Evolutionary conservation across 2,888 invertebrate genomes (phyloP).

Genomic region (Tipula unca): DNA sequence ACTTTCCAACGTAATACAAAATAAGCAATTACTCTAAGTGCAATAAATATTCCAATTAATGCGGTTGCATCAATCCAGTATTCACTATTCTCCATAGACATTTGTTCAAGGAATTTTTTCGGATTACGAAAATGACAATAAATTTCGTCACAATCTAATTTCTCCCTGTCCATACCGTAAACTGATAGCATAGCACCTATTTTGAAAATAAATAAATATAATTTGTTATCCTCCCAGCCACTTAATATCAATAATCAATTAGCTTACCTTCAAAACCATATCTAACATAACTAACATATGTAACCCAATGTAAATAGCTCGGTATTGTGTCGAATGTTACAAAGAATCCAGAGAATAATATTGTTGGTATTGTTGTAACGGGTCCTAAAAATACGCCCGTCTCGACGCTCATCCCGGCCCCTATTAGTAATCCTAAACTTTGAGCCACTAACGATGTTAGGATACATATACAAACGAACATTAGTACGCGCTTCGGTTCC

Average conservation of each 20-base stretch:
- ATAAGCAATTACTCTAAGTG: conserved; percentile 69
- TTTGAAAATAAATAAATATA: not conserved
- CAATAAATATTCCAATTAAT: conserved; percentile 69
- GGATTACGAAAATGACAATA: conserved; percentile 80
- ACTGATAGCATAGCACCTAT: conserved; percentile 73
- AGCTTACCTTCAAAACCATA: conserved; percentile 78
- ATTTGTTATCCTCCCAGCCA: not conserved
- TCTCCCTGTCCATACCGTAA: conserved; percentile 78
- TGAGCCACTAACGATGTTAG: conserved; percentile 87
- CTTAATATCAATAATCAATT: conserved; percentile 21
- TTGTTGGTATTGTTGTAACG: conserved; percentile 82
- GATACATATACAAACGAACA: conserved; percentile 47
- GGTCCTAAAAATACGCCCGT: conserved; percentile 74
- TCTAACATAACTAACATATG: conserved; percentile 82
- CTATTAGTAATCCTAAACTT: conserved; percentile 83
- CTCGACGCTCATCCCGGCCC: conserved; percentile 84
- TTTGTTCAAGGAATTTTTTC: conserved; percentile 72
- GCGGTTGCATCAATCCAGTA: conserved; percentile 80
- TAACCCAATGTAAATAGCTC: conserved; percentile 77
- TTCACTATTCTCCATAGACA: conserved; percentile 69
- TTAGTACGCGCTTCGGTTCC: conserved; percentile 61
- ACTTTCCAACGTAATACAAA: conserved; percentile 76
- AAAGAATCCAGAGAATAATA: conserved; percentile 91
- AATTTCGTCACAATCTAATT: conserved; percentile 69
- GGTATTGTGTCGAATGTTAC: conserved; percentile 89